These are phyloP conservation scores for Tenebrosternarchus preto DNA, from an alignment of 2,113 vertebrate genomes.

Conservation along the genomic window DNA sequence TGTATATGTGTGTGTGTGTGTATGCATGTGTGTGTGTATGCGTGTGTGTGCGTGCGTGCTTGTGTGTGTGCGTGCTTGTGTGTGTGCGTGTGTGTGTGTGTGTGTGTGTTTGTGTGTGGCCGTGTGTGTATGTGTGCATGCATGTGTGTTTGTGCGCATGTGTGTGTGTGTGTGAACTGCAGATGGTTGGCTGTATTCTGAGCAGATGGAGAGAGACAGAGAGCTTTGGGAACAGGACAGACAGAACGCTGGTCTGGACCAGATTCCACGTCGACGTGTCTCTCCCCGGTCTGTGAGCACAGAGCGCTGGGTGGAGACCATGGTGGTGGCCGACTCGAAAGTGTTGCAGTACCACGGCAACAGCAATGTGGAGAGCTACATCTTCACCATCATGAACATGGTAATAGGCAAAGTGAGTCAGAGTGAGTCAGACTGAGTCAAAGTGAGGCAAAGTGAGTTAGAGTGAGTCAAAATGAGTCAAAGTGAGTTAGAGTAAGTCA, in stretches of 20 bases:
- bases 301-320: conserved; percentile 95
- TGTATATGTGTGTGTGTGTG: too few relatives aligned
- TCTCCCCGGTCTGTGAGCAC: conserved; percentile 88
- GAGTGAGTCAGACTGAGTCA: not conserved
- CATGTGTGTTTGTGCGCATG: conserved; percentile 28
- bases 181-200: conserved; percentile 75
- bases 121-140: not conserved
- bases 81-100: too few relatives aligned
- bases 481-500: too few relatives aligned
- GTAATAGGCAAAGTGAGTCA: conserved; percentile 71
- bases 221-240: conserved; percentile 73
- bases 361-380: conserved; percentile 90
- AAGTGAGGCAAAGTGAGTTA: too few relatives aligned
- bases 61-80: too few relatives aligned
- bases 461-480: too few relatives aligned
- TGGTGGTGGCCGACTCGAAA: conserved; percentile 96
- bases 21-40: too few relatives aligned
- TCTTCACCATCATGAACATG: conserved; percentile 99
- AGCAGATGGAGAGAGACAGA: conserved; percentile 65
- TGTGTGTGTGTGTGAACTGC: conserved; percentile 46
- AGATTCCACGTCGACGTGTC: conserved; percentile 56
- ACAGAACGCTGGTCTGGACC: conserved; percentile 5
- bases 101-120: not conserved
- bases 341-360: conserved; percentile 94
- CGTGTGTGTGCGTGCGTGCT: too few relatives aligned